Evolutionary conservation across 2,113 vertebrate genomes (phyloP).

Genomic region (Takifugu bimaculatus): DNA sequence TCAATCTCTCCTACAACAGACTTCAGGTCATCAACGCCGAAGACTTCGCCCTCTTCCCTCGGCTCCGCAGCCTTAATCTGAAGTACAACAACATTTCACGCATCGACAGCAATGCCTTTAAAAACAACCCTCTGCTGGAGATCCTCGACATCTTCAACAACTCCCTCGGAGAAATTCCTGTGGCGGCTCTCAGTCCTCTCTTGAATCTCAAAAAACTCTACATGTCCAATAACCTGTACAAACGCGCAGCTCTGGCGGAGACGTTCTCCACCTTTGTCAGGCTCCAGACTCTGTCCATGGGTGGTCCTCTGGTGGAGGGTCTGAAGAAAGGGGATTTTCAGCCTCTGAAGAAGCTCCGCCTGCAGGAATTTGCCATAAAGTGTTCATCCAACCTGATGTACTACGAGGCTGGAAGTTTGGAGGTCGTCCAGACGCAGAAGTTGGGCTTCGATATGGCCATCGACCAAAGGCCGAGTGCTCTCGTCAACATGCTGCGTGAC

Average conservation of each 20-base stretch:
- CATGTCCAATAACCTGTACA: constrained; percentile 83
- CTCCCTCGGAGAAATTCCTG: constrained; percentile 73
- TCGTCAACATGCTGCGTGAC: constrained; percentile 73
- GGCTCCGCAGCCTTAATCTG: constrained; percentile 65
- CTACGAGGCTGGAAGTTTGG: constrained; percentile 78
- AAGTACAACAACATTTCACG: constrained; percentile 77
- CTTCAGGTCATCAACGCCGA: constrained; percentile 48
- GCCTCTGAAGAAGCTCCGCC: constrained; percentile 56
- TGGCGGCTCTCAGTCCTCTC: constrained; percentile 62
- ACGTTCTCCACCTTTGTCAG: constrained; percentile 62
- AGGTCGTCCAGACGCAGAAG: constrained; percentile 61
- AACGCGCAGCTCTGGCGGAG: constrained; percentile 38
- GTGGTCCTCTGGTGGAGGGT: constrained; percentile 68
- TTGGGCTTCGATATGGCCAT: constrained; percentile 79
- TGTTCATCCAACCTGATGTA: constrained; percentile 66
- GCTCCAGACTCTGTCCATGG: constrained; percentile 73
- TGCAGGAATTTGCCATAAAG: constrained; percentile 78
- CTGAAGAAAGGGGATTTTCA: constrained; percentile 69
- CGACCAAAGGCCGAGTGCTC: constrained; percentile 56
- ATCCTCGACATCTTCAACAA: constrained; percentile 81
- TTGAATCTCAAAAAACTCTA: constrained; percentile 59
- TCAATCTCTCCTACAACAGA: constrained; percentile 81
- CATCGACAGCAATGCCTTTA: constrained; percentile 70
- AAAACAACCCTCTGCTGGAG: constrained; percentile 67
- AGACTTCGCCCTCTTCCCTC: constrained; percentile 61